Evolutionary conservation across 2,888 invertebrate species (phyloP).

Genomic region (Eupithecia dodoneata): DNA sequence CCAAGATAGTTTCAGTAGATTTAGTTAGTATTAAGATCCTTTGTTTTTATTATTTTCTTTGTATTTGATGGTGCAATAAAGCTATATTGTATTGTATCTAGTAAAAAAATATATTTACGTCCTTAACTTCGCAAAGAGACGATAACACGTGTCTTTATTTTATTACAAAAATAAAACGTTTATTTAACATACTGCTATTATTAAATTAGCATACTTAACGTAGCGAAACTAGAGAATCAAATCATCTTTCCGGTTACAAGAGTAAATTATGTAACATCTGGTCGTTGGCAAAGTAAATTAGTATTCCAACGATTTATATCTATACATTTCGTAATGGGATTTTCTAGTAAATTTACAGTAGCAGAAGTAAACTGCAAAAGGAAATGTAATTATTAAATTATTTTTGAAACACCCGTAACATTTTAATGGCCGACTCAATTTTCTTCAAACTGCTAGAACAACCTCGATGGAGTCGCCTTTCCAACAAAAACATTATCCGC

Average conservation of each 20-base stretch:
- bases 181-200: not conserved
- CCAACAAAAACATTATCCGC: no score
- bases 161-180: not conserved
- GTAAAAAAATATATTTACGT: not conserved
- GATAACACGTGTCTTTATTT: not conserved
- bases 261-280: not conserved
- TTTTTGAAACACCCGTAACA: no score
- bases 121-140: not conserved
- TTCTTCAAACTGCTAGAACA: no score
- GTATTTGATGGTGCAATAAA: no score
- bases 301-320: not conserved
- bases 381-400: no score
- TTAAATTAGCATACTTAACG: not conserved
- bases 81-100: not conserved
- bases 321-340: not conserved
- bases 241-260: not conserved
- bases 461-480: no score
- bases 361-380: not conserved
- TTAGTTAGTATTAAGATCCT: no score
- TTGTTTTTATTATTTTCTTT: no score
- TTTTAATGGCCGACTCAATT: no score
- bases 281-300: not conserved
- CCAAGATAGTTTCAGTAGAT: no score
- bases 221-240: conserved; percentile 5
- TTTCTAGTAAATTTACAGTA: not conserved